These are phyloP conservation scores for Ramazzottius varieornatus DNA, from an alignment of 2,888 invertebrate genomes.

Conservation along the genomic window DNA sequence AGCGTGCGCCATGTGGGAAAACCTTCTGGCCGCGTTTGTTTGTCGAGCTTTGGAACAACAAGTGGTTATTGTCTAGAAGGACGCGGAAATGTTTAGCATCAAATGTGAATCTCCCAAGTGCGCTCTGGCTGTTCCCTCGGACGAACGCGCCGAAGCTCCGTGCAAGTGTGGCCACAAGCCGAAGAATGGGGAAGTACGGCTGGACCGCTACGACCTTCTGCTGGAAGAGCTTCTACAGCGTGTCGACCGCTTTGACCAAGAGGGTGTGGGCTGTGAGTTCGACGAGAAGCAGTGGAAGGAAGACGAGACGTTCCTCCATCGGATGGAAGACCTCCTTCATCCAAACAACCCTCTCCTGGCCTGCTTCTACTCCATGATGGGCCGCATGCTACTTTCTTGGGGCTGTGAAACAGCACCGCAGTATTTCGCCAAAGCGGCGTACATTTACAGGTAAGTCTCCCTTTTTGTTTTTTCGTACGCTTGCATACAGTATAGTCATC, in stretches of 20 bases:
- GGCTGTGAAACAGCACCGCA: neutral
- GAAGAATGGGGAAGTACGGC: neutral
- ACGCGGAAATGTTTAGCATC: neutral
- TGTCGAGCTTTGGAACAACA: too few species aligned
- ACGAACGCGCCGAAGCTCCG: neutral
- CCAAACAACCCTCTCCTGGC: neutral
- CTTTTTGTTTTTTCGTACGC: neutral
- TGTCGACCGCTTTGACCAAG: neutral
- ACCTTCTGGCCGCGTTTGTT: too few species aligned
- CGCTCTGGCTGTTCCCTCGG: neutral
- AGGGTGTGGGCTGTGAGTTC: too few species aligned
- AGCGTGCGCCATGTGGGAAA: too few species aligned
- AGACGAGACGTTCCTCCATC: neutral
- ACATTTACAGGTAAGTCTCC: neutral
- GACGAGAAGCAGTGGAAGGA: neutral
- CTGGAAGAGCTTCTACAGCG: neutral
- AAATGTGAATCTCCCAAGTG: neutral
- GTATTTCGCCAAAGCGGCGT: neutral
- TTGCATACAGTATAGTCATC: neutral
- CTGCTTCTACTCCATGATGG: neutral
- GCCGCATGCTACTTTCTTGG: neutral
- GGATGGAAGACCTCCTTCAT: neutral
- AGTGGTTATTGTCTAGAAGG: too few species aligned
- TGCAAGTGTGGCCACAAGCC: neutral
- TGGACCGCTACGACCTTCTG: too few species aligned